Percentiles rank a stretch among this genome's conserved stretches.
These are phyloP conservation scores for Platanista minor DNA, from an alignment of 2,113 vertebrate genomes.

Conservation along the genomic window DNA sequence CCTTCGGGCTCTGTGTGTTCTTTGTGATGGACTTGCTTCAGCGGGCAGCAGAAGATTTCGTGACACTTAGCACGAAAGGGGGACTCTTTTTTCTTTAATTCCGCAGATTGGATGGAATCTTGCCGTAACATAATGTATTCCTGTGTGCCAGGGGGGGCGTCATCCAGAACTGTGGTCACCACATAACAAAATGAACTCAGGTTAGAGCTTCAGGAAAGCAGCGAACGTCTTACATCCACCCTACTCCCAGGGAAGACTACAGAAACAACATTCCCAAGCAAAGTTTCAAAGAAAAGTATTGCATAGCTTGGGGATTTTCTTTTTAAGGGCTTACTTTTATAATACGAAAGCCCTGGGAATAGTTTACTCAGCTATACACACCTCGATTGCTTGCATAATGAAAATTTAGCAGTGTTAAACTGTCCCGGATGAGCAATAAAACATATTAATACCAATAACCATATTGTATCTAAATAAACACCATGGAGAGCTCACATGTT, in stretches of 20 bases:
- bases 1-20: conserved; percentile 98
- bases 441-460: neutral
- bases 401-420: neutral
- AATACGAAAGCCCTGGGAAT: neutral
- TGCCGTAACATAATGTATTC: conserved; percentile 99
- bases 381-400: neutral
- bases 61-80: conserved; percentile 99
- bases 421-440: neutral
- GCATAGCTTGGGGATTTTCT: neutral
- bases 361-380: neutral
- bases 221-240: conserved; percentile 73
- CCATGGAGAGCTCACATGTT: neutral
- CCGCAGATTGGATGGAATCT: conserved; percentile 99
- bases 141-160: conserved; percentile 98
- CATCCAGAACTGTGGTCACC: conserved; percentile 99
- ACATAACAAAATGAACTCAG: conserved; percentile 98
- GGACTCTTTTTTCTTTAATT: conserved; percentile 99
- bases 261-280: conserved; percentile 56
- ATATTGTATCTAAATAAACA: neutral
- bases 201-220: conserved; percentile 87
- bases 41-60: conserved; percentile 99
- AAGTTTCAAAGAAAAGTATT: conserved; percentile 32
- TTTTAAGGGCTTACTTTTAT: neutral
- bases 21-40: conserved; percentile 99
- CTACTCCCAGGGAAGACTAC: conserved; percentile 64